Base-by-base conservation (phyloP, 2,113 vertebrate species). In the Aplodontia rufa region DNA sequence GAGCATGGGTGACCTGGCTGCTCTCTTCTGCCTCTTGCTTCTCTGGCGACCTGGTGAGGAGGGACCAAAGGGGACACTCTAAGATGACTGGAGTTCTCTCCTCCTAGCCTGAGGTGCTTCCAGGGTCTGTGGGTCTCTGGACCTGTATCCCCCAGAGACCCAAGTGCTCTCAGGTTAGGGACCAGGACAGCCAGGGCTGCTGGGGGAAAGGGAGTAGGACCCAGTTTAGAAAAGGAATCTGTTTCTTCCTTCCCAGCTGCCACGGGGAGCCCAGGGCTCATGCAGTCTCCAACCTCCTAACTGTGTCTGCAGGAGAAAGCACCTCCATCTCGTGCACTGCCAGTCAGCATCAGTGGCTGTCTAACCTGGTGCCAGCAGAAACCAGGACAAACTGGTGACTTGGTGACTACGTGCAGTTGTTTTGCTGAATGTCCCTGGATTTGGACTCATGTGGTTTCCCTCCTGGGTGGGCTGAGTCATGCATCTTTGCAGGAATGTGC, bases 281-380 rank as follows among this genome's bases (percentile, higher is more conserved):
- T 17, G 6, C 91, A 79, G 69, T n/a, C 68, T 72, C 87, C 76
- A 11, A 28, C 11, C 53, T 0, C 62, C 24, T 91, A 28, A 12
- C 45, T 3, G 75, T 22, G 14, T 47, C 81, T 51, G 42, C 49
- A 32, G 13, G 37, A 64, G 81, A 95, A 0, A 93, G 42, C 0
- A 0, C 45, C 42, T 87, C 81, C 26, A 87, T 96, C 49, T 64
- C 1, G 11, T 91, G 75, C 28, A 80, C 0, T 7, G 68, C 81
- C 42, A 76, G 0, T 10, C 8, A 26, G 17, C 2, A 0, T 95
- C 11, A 90, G 75, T 60, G 81, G 76, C 71, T 82, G 83, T 49
- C 37, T 90, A 53, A 45, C 5, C 8, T 95, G 93, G 80, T 81
- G 81, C 62, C 86, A 90, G 74, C 49, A 95, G 58, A 96, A 90